These are phyloP conservation scores for Perccottus glenii DNA, from an alignment of 2,113 vertebrate species.

Conservation along the genomic window DNA sequence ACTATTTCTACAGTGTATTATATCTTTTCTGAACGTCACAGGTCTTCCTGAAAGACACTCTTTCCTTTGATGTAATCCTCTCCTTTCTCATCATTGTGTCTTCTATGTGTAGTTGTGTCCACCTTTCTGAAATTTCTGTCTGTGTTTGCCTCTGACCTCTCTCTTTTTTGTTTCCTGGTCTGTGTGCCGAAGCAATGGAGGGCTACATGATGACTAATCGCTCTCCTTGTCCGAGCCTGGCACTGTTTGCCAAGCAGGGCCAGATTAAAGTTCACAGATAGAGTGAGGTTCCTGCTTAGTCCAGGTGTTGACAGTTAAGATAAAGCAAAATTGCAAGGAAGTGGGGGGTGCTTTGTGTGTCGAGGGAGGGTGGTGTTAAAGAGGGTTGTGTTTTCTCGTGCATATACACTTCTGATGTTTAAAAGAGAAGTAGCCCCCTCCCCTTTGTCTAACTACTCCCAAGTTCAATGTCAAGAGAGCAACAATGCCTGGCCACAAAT, in stretches of 20 bases:
- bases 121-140: slow-evolving; percentile 28
- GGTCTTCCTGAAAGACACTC: neutral
- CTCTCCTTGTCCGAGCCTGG: slow-evolving; percentile 66
- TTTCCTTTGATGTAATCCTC: neutral
- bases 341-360: slow-evolving; percentile 46
- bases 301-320: slow-evolving; percentile 82
- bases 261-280: slow-evolving; percentile 81
- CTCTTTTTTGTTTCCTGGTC: slow-evolving; percentile 32
- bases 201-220: slow-evolving; percentile 66
- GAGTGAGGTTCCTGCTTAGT: slow-evolving; percentile 77
- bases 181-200: slow-evolving; percentile 56
- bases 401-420: slow-evolving; percentile 55
- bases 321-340: slow-evolving; percentile 74
- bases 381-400: slow-evolving; percentile 49
- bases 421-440: slow-evolving; percentile 30
- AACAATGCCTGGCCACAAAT: slow-evolving; percentile 74
- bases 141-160: slow-evolving; percentile 25
- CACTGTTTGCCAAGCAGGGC: slow-evolving; percentile 76
- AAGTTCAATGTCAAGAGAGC: slow-evolving; percentile 79
- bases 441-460: slow-evolving; percentile 32
- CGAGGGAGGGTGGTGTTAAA: slow-evolving; percentile 47
- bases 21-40: neutral
- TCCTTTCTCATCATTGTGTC: neutral
- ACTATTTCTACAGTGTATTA: too few relatives aligned
- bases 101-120: slow-evolving; percentile 3